These are phyloP conservation scores for Drosophila sordidapex DNA, from an alignment of 2,888 invertebrate species.

Conservation along the genomic window DNA sequence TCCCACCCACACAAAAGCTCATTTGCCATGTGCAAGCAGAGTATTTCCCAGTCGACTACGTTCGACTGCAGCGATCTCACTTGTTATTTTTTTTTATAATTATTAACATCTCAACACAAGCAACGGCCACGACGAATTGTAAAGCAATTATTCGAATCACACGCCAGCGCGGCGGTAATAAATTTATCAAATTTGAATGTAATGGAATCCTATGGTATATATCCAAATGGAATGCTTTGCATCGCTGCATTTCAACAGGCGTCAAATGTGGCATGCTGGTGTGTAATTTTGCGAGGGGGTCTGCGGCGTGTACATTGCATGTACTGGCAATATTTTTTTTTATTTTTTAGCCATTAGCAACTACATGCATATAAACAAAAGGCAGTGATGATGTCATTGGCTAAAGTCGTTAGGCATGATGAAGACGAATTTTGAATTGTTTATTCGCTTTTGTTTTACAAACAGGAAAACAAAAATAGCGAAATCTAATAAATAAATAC, in stretches of 20 bases:
- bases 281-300: constrained; percentile 16
- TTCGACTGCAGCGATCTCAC: neutral
- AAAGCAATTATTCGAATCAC: constrained; percentile 77
- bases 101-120: constrained; percentile 34
- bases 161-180: constrained; percentile 55
- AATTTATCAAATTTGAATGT: constrained; percentile 54
- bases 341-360: constrained; percentile 18
- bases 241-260: constrained; percentile 69
- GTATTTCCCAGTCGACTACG: neutral
- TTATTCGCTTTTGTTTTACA: constrained; percentile 48
- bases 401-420: constrained; percentile 59
- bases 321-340: constrained; percentile 20
- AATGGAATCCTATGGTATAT: constrained; percentile 29
- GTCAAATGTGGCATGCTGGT: constrained; percentile 32
- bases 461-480: constrained; percentile 9
- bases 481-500: constrained; percentile 20
- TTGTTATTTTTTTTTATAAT: constrained; percentile 26
- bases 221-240: constrained; percentile 48
- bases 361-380: constrained; percentile 25
- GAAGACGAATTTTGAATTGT: constrained; percentile 68
- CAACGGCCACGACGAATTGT: constrained; percentile 57
- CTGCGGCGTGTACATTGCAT: neutral
- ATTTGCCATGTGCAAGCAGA: neutral
- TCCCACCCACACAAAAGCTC: neutral
- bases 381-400: constrained; percentile 65